Base-by-base conservation (phyloP, 2,113 vertebrate genomes). In the Catharus minimus region DNA sequence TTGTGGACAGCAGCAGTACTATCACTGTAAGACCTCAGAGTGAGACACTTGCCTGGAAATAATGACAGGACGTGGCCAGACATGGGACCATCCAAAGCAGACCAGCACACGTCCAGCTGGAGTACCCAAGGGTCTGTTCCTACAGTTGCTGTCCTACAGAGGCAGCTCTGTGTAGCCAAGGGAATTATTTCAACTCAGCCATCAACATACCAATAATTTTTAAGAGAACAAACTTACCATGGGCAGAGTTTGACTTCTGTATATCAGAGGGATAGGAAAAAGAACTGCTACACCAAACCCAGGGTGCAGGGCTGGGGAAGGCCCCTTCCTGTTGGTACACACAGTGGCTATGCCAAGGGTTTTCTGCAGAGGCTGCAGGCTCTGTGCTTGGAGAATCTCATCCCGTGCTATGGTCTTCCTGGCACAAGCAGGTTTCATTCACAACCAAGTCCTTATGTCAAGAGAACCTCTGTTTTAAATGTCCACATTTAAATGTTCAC, bases 11-110 rank as follows among this genome's bases (percentile, higher is more conserved):
- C 58, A 92, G 44, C 57, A 74, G 12, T 22, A 10, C 24, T 24
- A 14, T 19, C 1, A 0, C 33, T 73, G 56, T 67, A 82, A 69
- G 60, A 10, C 24, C 82, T 85, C 1, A 23, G 28, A 68, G 44
- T 0, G 2, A 33, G 57, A 77, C 30, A 62, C 15, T 36, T 0
- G 6, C 28, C 49, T 49, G 69, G 58, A 56, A 49, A 41, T 0
- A 20, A 22, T 24, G 66, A 26, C 17, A 61, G 65, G 60, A 83
- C 0, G 0, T 15, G 49, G 44, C 20, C 41, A 67, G 33, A 28
- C 19, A 2, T 10, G 15, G 74, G 32, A 36, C 27, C 61, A 56
- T 9, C 15, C 23, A 18, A 23, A 52, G 47, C 26, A 83, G 36
- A 67, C 2, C 1, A 68, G 80, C 66, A 60, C 80, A 24, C 1